phyloP scores from a whole-genome alignment of 1,140 invertebrate species.

The Zaprionus ghesquierei region DNA sequence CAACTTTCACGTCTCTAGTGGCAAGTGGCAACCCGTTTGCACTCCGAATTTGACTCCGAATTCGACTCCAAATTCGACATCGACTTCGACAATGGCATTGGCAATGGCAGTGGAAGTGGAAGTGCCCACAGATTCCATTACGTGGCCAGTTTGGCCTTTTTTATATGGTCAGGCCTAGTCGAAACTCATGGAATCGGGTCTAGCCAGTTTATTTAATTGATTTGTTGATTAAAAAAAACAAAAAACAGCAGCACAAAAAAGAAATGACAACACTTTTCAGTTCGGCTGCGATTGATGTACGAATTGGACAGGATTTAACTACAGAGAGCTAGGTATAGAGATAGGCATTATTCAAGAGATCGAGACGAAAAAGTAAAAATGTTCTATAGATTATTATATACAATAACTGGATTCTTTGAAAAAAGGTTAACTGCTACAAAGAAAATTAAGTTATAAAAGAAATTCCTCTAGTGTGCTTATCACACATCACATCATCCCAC shows the following conservation, averaged over 20 bases:
- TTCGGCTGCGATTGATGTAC: conserved; percentile 12
- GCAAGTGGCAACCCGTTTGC: conserved; percentile 18
- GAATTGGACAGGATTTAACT: neutral
- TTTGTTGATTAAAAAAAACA: conserved; percentile 8
- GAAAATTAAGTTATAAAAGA: too few species aligned
- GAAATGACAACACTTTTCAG: conserved; percentile 26
- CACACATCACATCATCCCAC: too few species aligned
- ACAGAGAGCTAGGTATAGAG: neutral
- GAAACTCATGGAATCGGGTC: conserved; percentile 22
- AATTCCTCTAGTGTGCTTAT: too few species aligned
- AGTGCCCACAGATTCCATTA: conserved; percentile 11
- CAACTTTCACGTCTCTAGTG: conserved; percentile 33
- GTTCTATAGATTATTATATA: too few species aligned
- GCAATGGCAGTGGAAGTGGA: neutral
- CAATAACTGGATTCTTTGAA: too few species aligned
- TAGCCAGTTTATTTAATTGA: conserved; percentile 27
- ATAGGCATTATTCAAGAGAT: neutral
- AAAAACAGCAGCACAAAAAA: conserved; percentile 1
- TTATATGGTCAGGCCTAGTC: conserved; percentile 11
- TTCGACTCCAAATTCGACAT: neutral
- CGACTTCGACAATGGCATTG: neutral
- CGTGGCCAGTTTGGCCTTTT: conserved; percentile 2
- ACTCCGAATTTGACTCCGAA: conserved; percentile 4
- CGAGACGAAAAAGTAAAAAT: neutral
- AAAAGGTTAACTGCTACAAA: too few species aligned